Base-by-base conservation (phyloP, 2,113 vertebrate genomes). In the Cyphotilapia sp. region DNA sequence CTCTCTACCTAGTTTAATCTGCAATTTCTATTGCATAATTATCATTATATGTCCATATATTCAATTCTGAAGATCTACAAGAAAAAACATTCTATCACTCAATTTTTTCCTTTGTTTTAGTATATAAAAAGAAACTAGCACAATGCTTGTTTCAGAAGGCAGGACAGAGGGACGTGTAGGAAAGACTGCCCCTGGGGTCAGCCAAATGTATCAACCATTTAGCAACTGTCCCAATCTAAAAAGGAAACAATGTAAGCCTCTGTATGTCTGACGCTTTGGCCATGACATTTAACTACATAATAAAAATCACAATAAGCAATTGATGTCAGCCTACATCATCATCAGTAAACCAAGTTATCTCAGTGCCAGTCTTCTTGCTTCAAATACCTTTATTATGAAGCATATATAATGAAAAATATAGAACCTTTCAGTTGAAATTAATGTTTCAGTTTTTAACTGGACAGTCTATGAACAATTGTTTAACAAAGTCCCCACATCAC, bases 211-310 rank as follows among this genome's bases (percentile, higher is more conserved):
- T 81, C 29, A 83, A 83, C 83, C 81, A 83, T 80, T 82, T 9
- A 5, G 84, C 59, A 87, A 33, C 57, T 9, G 33, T 22, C 49
- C 13, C 14, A 38, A 84, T 87, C 90, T 90, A 56, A 83, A 91
- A 31, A 38, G 33, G 35, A 76, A 42, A 94, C 88, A 95, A 85
- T 90, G 83, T 31, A 42, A 66, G 84, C 19, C 87, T 87, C 56
- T 94, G 80, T 63, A 16, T 59, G 27, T 54, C 54, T 24, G 69
- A 33, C 42, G 80, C 49, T 81, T 63, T 19, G 17, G 54, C 82
- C 10, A 0, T 81, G 85, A 87, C 76, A 76, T 80, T 51, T 83
- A 71, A 90, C 83, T 53, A 57, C 24, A 5, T n/a, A 66, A 66
- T 66, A 66, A 66, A 22, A 49, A 63, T 54, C 33, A 74, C 35